Evolutionary conservation across 2,888 invertebrate species (phyloP).

Genomic region (Limenitis camilla): DNA sequence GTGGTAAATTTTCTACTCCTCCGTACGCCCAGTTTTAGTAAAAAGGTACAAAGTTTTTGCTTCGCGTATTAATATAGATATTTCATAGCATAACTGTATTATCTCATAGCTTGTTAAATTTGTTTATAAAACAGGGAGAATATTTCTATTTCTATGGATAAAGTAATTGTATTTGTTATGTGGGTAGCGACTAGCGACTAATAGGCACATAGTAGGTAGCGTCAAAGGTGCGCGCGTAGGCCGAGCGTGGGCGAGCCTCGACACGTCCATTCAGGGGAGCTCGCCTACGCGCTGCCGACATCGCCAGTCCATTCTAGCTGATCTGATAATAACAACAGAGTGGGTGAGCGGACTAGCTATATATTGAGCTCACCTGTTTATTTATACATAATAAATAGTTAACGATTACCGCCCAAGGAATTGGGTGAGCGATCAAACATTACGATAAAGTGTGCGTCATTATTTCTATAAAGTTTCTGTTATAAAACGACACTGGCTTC

Average conservation of each 20-base stretch:
- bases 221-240: conserved; percentile 26
- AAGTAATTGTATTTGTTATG: too few species aligned
- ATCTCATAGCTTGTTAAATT: too few species aligned
- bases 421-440: background rate
- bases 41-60: too few species aligned
- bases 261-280: conserved; percentile 59
- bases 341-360: conserved; percentile 17
- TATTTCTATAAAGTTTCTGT: conserved; percentile 37
- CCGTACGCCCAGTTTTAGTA: too few species aligned
- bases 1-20: too few species aligned
- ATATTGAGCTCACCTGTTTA: conserved; percentile 15
- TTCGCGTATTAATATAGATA: too few species aligned
- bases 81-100: too few species aligned
- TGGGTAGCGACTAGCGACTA: background rate
- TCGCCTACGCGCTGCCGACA: conserved; percentile 37
- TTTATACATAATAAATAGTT: conserved; percentile 9
- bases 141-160: too few species aligned
- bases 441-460: conserved; percentile 24
- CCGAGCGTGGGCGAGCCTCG: conserved; percentile 44
- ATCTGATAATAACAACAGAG: conserved; percentile 50
- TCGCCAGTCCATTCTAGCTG: conserved; percentile 33
- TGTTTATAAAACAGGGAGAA: too few species aligned
- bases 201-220: conserved; percentile 25
- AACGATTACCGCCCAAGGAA: conserved; percentile 1
- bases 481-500: conserved; percentile 36